Conservation (phyloP, 2,888 invertebrate genomes). For the Megalurothrips usitatus region DNA sequence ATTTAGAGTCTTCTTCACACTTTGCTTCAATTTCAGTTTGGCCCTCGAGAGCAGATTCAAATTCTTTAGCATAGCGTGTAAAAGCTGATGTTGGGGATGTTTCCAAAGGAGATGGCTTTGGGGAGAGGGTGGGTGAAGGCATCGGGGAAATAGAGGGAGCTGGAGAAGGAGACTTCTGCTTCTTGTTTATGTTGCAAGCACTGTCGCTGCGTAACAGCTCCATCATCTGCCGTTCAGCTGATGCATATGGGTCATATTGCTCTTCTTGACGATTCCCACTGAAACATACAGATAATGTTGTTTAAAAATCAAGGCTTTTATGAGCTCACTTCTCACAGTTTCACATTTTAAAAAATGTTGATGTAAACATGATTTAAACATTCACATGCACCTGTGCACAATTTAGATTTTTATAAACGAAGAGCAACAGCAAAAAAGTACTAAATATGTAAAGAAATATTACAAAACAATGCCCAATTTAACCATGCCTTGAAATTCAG, state of each 20-base stretch:
- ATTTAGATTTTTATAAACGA: not conserved
- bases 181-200: constrained; percentile 37
- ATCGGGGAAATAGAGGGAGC: constrained; percentile 35
- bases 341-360: not conserved
- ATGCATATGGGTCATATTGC: constrained; percentile 70
- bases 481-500: too few relatives aligned
- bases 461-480: too few relatives aligned
- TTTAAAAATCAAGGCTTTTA: not conserved
- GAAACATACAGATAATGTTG: not conserved
- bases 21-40: not conserved
- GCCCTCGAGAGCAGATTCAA: not conserved
- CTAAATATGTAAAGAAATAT: too few relatives aligned
- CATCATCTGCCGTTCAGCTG: constrained; percentile 76
- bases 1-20: not conserved
- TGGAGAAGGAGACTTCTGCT: constrained; percentile 36
- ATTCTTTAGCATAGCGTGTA: constrained; percentile 10
- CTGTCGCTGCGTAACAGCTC: constrained; percentile 70
- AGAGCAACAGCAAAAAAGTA: not conserved
- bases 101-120: constrained; percentile 35
- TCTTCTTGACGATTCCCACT: constrained; percentile 41
- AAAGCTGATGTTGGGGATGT: constrained; percentile 34
- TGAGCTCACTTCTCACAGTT: not conserved
- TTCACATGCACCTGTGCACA: not conserved
- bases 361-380: not conserved
- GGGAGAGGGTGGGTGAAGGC: constrained; percentile 30